These are phyloP conservation scores for Eospalax fontanierii DNA, from an alignment of 2,797 vertebrate genomes.

Conservation along the genomic window DNA sequence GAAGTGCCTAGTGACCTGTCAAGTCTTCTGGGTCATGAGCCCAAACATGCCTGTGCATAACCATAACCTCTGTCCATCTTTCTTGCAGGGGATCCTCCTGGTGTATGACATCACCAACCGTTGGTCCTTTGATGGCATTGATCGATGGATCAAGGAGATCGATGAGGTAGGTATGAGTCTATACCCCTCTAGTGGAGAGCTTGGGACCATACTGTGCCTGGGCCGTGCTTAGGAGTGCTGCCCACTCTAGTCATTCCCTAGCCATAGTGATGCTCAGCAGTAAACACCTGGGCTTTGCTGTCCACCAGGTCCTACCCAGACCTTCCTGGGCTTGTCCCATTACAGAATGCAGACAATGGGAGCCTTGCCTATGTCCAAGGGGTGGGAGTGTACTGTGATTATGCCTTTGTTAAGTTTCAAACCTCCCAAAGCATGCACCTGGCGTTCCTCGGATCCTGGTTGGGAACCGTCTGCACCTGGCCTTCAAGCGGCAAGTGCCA, in stretches of 20 bases:
- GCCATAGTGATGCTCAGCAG: neutral
- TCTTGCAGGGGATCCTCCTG: conserved; percentile 96
- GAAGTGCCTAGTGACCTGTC: neutral
- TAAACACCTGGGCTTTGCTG: neutral
- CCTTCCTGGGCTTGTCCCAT: neutral
- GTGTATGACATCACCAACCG: conserved; percentile 99
- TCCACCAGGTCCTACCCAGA: neutral
- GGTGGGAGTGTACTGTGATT: neutral
- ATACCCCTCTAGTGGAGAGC: neutral
- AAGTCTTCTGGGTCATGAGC: neutral
- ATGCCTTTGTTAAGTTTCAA: conserved; percentile 43
- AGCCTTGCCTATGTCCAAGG: neutral
- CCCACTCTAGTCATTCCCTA: too few species aligned
- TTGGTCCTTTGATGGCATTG: conserved; percentile 99
- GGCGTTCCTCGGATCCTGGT: conserved; percentile 98
- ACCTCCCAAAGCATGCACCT: conserved; percentile 94
- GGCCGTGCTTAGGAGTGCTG: neutral
- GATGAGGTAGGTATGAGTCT: conserved; percentile 93
- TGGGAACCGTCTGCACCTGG: conserved; percentile 97
- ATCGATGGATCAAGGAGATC: conserved; percentile 99
- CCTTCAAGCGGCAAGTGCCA: conserved; percentile 98
- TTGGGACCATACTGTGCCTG: neutral
- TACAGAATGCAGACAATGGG: neutral
- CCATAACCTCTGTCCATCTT: conserved; percentile 40
- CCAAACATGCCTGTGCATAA: neutral